Evolutionary conservation across 1,140 invertebrate genomes (phyloP), one percentile per base, ranked within the genome.

Genomic region (Anastrepha ludens): DNA sequence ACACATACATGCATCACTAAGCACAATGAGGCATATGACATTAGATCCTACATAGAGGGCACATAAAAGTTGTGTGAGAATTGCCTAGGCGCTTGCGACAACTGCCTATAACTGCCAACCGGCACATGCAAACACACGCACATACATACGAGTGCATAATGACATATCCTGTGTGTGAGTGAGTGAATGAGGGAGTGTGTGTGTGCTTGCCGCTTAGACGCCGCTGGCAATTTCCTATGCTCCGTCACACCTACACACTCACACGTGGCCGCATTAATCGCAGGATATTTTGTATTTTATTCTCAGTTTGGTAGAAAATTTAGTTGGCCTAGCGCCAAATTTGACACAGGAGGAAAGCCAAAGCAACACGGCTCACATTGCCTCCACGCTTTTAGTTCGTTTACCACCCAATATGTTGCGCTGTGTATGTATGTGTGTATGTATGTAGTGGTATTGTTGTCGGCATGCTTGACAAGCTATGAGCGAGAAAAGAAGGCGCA

Each of bases 301-400:
- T 60, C 86, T 64, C 64, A 81, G 74, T 81, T 81, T 81, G 74
- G 74, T 81, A 81, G 86, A 87, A 87, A 87, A 87, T 87, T 87
- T 67, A 65, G 86, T 87, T 87, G 86, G 86, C 86, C n/a, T 11
- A 70, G 64, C 39, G 86, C 86, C 86, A 87, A 87, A 64, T 87
- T 65, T 64, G 62, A 87, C 86, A 67, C 86, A 87, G 41, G 44
- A 20, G 58, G 62, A 20, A 20, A 70, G 58, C 47, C 81, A 60
- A 85, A 85, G 78, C 8, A 62, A 60, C 55, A 86, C 17, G 55
- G 17, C 41, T 15, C 41, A 86, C n/a, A 20, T 20, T 13, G 8
- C 20, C 0, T 47, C 47, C 44, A 55, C 50, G 74, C 47, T n/a
- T 4, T 6, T 15, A 20, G 9, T n/a, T 39, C n/a, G 17, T 29